Conservation (phyloP, 2,888 invertebrate genomes). For the Drosophila koepferae region DNA sequence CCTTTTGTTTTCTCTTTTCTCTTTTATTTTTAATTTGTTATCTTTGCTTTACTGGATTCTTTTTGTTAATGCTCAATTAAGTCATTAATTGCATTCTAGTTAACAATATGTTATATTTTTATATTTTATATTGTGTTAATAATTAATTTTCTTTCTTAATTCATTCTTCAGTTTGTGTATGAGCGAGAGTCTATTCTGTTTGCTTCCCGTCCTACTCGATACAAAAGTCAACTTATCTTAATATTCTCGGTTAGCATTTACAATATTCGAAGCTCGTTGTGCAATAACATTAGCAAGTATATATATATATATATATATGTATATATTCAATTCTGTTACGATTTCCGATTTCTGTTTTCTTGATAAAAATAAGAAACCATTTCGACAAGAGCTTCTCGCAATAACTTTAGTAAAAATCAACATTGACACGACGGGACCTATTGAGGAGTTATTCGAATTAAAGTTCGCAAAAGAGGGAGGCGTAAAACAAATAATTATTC, state of each 20-base stretch:
- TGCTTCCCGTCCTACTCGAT: constrained; percentile 44
- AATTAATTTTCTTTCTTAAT: constrained; percentile 13
- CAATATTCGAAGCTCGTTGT: constrained; percentile 52
- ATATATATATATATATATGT: background rate
- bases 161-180: constrained; percentile 10
- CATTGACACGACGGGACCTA: constrained; percentile 33
- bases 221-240: constrained; percentile 59
- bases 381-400: constrained; percentile 43
- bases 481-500: constrained; percentile 47
- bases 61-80: constrained; percentile 62
- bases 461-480: constrained; percentile 28
- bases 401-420: constrained; percentile 28
- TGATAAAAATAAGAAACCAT: constrained; percentile 53
- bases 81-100: constrained; percentile 69
- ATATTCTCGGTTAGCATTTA: constrained; percentile 57
- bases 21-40: constrained; percentile 1
- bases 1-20: constrained; percentile 28
- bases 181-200: constrained; percentile 33
- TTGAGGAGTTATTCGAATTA: constrained; percentile 22
- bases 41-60: constrained; percentile 42
- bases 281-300: constrained; percentile 24
- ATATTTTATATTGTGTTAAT: constrained; percentile 26
- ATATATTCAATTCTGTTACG: constrained; percentile 29
- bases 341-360: constrained; percentile 48
- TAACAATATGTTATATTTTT: constrained; percentile 45